These are phyloP conservation scores for Saguinus midas DNA, from an alignment of 2,113 vertebrate species.

Conservation along the genomic window DNA sequence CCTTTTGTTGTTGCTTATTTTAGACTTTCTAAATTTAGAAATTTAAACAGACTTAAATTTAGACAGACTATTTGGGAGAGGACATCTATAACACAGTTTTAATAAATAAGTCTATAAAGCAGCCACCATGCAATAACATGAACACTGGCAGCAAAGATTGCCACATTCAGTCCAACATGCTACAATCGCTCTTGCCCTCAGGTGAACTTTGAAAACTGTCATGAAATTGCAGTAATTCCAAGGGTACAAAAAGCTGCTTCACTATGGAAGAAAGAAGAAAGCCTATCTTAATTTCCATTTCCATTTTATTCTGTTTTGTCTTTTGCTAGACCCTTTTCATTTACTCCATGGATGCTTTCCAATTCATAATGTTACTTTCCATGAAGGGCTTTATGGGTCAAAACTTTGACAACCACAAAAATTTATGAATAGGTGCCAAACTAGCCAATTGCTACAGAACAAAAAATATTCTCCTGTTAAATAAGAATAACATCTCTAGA, in stretches of 20 bases:
- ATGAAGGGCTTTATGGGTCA: not conserved
- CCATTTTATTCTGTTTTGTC: not conserved
- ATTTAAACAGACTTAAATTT: too few relatives aligned
- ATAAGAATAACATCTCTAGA: not conserved
- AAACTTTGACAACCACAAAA: not conserved
- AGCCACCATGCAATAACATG: not conserved
- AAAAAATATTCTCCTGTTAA: constrained; percentile 7
- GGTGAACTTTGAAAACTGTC: not conserved
- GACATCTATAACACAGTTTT: not conserved
- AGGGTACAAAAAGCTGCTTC: not conserved
- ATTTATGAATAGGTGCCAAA: not conserved
- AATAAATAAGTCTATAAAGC: not conserved
- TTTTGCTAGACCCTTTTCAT: not conserved
- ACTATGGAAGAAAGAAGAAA: not conserved
- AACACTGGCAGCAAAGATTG: not conserved
- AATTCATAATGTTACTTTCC: not conserved
- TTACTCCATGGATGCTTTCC: not conserved
- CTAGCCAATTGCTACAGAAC: not conserved
- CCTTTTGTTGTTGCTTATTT: not conserved
- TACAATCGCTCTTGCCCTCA: not conserved
- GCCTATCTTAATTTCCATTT: not conserved
- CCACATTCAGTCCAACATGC: not conserved
- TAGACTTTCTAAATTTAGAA: not conserved
- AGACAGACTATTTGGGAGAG: not conserved
- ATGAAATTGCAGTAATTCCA: not conserved